Percentiles rank a stretch among this genome's conserved stretches.
Conservation (phyloP, 1,140 invertebrate species). For the Aphis craccivora region DNA sequence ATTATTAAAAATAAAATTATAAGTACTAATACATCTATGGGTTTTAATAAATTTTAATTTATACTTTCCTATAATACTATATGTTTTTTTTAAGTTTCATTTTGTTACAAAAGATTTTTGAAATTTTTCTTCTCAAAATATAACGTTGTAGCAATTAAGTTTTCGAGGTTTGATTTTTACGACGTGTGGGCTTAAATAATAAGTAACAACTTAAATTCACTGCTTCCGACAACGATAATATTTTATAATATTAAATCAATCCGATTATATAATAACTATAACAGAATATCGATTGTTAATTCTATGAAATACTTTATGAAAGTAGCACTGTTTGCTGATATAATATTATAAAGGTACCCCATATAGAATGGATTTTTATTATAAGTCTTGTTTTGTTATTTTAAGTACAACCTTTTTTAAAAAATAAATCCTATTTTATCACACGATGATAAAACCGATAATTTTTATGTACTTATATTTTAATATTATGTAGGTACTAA, state of each 20-base stretch:
- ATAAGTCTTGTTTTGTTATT: background rate
- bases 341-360: background rate
- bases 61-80: background rate
- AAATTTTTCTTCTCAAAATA: no score
- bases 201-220: background rate
- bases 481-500: background rate
- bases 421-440: background rate
- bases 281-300: constrained; percentile 11
- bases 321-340: background rate
- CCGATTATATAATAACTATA: background rate
- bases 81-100: background rate
- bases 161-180: background rate
- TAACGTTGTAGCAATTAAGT: background rate
- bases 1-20: background rate
- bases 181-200: background rate
- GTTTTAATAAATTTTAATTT: no score
- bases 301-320: background rate
- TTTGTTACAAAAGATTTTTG: no score
- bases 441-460: background rate
- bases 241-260: constrained; percentile 10
- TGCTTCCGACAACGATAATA: background rate
- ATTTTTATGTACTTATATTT: background rate
- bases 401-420: background rate
- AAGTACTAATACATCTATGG: no score
- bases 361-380: background rate